Conservation (phyloP, 2,113 vertebrate genomes). For the Pollachius pollachius region DNA sequence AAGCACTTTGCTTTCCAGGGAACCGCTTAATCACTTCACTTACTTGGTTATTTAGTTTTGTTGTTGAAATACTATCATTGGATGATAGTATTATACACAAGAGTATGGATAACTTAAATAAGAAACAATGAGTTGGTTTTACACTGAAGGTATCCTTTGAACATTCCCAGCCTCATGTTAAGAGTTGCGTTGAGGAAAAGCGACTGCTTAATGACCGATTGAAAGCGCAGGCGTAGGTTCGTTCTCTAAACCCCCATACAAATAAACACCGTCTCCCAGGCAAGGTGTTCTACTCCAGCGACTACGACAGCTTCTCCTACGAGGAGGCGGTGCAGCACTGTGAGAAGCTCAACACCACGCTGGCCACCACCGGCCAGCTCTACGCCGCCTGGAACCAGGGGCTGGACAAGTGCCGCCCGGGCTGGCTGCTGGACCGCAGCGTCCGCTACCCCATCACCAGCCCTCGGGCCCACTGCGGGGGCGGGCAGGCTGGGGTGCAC, state of each 20-base stretch:
- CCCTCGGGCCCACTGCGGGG: constrained; percentile 79
- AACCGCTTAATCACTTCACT: too few species aligned
- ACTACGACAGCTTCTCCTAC: constrained; percentile 83
- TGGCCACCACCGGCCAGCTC: constrained; percentile 87
- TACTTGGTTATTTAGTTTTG: too few species aligned
- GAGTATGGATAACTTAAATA: too few species aligned
- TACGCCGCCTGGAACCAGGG: constrained; percentile 88
- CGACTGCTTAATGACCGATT: too few species aligned
- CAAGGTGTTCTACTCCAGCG: constrained; percentile 87
- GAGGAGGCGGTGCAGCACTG: constrained; percentile 84
- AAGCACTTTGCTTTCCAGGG: too few species aligned
- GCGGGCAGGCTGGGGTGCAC: constrained; percentile 81
- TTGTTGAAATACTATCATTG: too few species aligned
- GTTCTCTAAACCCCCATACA: not conserved
- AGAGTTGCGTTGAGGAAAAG: too few species aligned
- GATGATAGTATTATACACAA: too few species aligned
- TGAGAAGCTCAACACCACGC: constrained; percentile 78
- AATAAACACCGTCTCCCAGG: constrained; percentile 65
- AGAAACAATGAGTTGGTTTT: too few species aligned
- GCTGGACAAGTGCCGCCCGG: constrained; percentile 85
- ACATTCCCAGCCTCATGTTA: too few species aligned
- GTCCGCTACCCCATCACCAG: constrained; percentile 87
- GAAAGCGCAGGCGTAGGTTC: too few species aligned
- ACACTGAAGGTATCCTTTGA: too few species aligned
- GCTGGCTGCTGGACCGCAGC: constrained; percentile 89